Evolutionary conservation across 92 coral and sea anemone genomes (phyloP).

Genomic region (Palythoa caribaeorum): DNA sequence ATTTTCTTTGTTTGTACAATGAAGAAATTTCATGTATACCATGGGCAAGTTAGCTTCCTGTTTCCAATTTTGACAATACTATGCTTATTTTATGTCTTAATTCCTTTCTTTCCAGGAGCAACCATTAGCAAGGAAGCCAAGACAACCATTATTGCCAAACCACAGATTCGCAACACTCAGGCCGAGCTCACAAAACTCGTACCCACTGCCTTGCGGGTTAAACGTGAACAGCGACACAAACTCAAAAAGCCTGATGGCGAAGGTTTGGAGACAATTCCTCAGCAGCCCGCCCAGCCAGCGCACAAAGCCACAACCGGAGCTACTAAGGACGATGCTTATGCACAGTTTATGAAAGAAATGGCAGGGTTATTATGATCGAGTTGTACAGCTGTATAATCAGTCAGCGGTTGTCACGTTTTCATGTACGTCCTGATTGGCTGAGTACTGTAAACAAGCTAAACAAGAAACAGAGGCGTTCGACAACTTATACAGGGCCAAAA

Average conservation of each 20-base stretch:
- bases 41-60: neutral
- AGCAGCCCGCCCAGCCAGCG: conserved; percentile 67
- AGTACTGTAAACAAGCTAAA: neutral
- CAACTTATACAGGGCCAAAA: neutral
- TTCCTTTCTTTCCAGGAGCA: conserved; percentile 63
- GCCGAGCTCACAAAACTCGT: conserved; percentile 95
- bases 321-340: conserved; percentile 98
- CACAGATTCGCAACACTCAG: conserved; percentile 97
- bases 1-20: neutral
- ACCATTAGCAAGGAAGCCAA: conserved; percentile 80
- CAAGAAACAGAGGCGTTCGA: neutral
- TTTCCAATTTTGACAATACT: neutral
- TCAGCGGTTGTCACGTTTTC: neutral
- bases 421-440: neutral
- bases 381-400: neutral
- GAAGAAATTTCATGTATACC: neutral
- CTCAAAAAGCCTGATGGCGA: conserved; percentile 71
- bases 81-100: neutral
- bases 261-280: conserved; percentile 72
- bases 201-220: conserved; percentile 94
- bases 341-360: conserved; percentile 99
- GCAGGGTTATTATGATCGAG: conserved; percentile 71
- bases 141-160: conserved; percentile 92
- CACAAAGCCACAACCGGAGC: conserved; percentile 81
- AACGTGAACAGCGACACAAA: conserved; percentile 80